These are phyloP conservation scores for Melipona beecheii DNA, from an alignment of 2,888 invertebrate genomes.

Conservation along the genomic window DNA sequence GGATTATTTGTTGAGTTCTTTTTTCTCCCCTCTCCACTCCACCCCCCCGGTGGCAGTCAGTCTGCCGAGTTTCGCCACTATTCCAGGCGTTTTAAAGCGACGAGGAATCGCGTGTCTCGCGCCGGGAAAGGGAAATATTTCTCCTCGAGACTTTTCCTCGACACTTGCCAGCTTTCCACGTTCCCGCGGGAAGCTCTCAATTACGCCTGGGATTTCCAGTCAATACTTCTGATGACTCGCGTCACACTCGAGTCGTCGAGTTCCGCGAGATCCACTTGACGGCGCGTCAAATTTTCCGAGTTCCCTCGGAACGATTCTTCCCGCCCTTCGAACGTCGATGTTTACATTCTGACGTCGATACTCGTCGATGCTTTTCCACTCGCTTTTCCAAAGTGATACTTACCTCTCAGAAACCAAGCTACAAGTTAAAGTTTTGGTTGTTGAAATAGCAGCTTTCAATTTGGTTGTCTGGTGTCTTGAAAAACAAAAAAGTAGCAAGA, in stretches of 20 bases:
- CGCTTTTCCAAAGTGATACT: too few relatives aligned
- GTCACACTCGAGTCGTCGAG: neutral
- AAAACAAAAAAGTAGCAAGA: too few relatives aligned
- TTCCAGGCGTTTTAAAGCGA: slow-evolving; percentile 50
- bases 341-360: too few relatives aligned
- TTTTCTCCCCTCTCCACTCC: slow-evolving; percentile 35
- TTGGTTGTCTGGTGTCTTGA: too few relatives aligned
- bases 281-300: neutral
- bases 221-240: neutral
- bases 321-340: too few relatives aligned
- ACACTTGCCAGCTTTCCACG: slow-evolving; percentile 2
- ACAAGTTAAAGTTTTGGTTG: too few relatives aligned
- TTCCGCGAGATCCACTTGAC: neutral
- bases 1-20: slow-evolving; percentile 67
- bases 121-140: slow-evolving; percentile 38
- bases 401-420: too few relatives aligned
- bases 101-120: slow-evolving; percentile 43
- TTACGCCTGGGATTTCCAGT: slow-evolving; percentile 38
- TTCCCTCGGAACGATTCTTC: too few relatives aligned
- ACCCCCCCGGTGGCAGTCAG: slow-evolving; percentile 15
- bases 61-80: slow-evolving; percentile 41
- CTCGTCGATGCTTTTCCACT: too few relatives aligned
- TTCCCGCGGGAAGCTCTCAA: slow-evolving; percentile 28
- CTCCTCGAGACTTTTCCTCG: slow-evolving; percentile 17
- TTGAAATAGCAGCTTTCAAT: too few relatives aligned